These are phyloP conservation scores for Telmatherina bonti DNA, from an alignment of 2,797 vertebrate genomes.

Conservation along the genomic window DNA sequence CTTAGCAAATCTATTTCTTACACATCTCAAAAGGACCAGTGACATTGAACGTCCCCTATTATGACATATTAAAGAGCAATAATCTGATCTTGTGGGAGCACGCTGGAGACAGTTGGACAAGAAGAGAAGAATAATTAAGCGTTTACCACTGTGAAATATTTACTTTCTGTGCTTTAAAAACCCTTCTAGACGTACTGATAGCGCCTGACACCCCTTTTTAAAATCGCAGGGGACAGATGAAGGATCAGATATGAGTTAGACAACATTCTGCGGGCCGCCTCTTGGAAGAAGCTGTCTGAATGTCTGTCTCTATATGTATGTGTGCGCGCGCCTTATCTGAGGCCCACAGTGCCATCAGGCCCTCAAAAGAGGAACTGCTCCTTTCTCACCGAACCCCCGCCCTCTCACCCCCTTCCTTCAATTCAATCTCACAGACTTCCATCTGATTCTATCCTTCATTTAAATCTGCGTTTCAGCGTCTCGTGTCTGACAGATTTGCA, in stretches of 20 bases:
- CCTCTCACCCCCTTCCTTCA: neutral
- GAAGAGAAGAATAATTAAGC: neutral
- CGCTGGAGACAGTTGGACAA: constrained; percentile 10
- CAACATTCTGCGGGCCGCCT: constrained; percentile 40
- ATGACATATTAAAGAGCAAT: constrained; percentile 3
- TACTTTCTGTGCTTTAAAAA: neutral
- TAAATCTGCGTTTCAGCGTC: constrained; percentile 3
- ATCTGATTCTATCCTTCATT: constrained; percentile 46
- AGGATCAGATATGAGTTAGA: constrained; percentile 48
- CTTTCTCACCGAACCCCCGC: constrained; percentile 16
- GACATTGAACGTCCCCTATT: constrained; percentile 1
- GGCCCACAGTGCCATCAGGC: constrained; percentile 84
- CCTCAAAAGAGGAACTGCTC: constrained; percentile 70
- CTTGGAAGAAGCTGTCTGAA: constrained; percentile 28
- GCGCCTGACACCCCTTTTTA: constrained; percentile 12
- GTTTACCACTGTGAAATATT: constrained; percentile 27
- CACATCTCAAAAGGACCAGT: neutral
- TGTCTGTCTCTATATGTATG: constrained; percentile 26
- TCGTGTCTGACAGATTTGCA: constrained; percentile 22
- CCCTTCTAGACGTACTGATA: constrained; percentile 20
- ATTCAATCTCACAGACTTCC: constrained; percentile 23
- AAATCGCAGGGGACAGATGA: constrained; percentile 46
- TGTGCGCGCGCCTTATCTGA: constrained; percentile 55
- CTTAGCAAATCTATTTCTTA: neutral
- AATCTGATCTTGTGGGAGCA: constrained; percentile 20